Conservation (phyloP, 2,797 vertebrate species). For the Spea hammondii region DNA sequence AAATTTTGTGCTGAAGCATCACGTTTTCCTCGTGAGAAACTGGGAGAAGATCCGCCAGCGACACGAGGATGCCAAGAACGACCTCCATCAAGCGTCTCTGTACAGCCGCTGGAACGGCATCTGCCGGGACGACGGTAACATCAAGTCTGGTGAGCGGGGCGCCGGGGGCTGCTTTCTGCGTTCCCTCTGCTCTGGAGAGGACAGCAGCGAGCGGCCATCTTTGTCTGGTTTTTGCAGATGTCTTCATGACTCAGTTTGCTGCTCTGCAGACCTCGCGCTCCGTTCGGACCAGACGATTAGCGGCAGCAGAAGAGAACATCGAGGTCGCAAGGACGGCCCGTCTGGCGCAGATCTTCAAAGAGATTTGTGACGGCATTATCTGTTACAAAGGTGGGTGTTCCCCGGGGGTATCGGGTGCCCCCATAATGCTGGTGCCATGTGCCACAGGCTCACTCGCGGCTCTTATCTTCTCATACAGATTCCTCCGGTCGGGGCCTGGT, state of each 20-base stretch:
- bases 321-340: conserved; percentile 97
- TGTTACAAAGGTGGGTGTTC: conserved; percentile 86
- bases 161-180: no score
- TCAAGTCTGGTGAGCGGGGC: conserved; percentile 83
- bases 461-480: conserved; percentile 70
- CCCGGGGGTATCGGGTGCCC: not conserved
- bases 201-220: no score
- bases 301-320: conserved; percentile 92
- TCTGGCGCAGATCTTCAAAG: conserved; percentile 97
- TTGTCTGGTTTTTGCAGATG: conserved; percentile 72
- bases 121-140: conserved; percentile 93
- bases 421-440: no score
- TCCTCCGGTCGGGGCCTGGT: conserved; percentile 87
- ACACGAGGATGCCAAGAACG: conserved; percentile 89
- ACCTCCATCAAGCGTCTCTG: conserved; percentile 75
- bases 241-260: conserved; percentile 99
- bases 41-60: conserved; percentile 96
- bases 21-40: conserved; percentile 91
- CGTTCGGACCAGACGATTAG: conserved; percentile 88
- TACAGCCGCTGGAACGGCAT: conserved; percentile 92
- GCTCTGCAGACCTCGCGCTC: conserved; percentile 94
- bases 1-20: conserved; percentile 94
- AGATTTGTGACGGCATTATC: conserved; percentile 97
- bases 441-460: not conserved
- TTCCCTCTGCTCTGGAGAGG: no score